Base-by-base conservation (phyloP, 2,797 vertebrate species). In the Hydrocynus forskahlii region DNA sequence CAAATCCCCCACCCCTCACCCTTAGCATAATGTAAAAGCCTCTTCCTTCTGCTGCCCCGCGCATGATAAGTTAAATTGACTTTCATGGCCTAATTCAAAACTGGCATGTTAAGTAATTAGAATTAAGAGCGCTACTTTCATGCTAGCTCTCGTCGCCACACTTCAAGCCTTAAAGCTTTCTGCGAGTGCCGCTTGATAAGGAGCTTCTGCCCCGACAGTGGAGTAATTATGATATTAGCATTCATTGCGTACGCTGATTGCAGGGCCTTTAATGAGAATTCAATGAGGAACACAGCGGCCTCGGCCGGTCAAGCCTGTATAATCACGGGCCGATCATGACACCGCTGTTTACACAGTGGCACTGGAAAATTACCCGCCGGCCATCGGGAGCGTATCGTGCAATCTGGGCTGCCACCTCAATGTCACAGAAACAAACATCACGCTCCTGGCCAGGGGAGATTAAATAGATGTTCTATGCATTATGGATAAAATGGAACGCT, bases 241-340 rank as follows among this genome's bases (percentile, higher is more conserved):
- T 73, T 86, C 57, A 57, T 79, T 59, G 52, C 73, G 66, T 57
- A 59, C 57, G 62, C 71, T 73, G 63, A 83, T 81, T 76, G 81
- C 45, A 50, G 81, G 69, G 29, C 66, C 62, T 55, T 62, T 83
- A 87, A 85, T 86, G 84, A 84, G 59, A 76, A 82, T 74, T 80
- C 82, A 78, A 60, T 71, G 68, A 66, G 76, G 69, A 80, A 72
- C 69, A 57, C 68, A 35, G 16, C 17, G n/a, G 70, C 62, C 17
- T 75, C 35, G 21, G 79, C 84, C 82, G 55, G 60, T 69, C 67
- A 67, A 55, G 76, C 73, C 78, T 62, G 74, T 83, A 82, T 79
- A 85, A 88, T 90, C 84, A 82, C 67, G 38, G 82, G 35, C 84
- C 74, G 71, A 86, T 89, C 82, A 17, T 85, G 87, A 85, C 88